These are phyloP conservation scores for Molossus alvarezi DNA, from an alignment of 2,797 vertebrate genomes.

Conservation along the genomic window DNA sequence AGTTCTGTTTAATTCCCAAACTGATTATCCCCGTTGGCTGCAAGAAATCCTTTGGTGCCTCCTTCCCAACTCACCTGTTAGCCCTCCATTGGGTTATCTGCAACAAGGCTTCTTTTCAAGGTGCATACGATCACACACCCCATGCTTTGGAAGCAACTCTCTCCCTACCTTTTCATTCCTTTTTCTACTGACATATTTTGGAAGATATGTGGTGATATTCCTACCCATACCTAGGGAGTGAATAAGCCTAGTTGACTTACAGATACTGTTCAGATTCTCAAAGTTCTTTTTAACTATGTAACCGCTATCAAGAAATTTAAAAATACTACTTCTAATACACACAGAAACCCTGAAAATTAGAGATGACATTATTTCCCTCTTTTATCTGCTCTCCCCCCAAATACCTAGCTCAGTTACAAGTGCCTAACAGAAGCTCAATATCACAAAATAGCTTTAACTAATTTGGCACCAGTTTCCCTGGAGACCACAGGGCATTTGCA, in stretches of 20 bases:
- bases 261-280: neutral
- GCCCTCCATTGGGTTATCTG: neutral
- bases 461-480: slow-evolving; percentile 23
- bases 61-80: neutral
- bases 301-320: neutral
- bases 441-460: neutral
- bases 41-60: neutral
- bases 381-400: neutral
- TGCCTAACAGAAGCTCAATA: neutral
- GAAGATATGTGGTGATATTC: neutral
- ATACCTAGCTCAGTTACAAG: neutral
- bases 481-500: slow-evolving; percentile 63
- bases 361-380: neutral
- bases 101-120: neutral
- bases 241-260: neutral
- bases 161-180: neutral
- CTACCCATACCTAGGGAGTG: neutral
- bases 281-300: neutral
- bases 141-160: neutral
- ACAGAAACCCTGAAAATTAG: neutral
- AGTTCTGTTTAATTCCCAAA: neutral
- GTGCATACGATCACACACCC: neutral
- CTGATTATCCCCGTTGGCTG: neutral
- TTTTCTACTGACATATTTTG: neutral
- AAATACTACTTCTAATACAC: neutral